Evolutionary conservation across 2,113 vertebrate species (phyloP).

Genomic region (Mohoua ochrocephala): DNA sequence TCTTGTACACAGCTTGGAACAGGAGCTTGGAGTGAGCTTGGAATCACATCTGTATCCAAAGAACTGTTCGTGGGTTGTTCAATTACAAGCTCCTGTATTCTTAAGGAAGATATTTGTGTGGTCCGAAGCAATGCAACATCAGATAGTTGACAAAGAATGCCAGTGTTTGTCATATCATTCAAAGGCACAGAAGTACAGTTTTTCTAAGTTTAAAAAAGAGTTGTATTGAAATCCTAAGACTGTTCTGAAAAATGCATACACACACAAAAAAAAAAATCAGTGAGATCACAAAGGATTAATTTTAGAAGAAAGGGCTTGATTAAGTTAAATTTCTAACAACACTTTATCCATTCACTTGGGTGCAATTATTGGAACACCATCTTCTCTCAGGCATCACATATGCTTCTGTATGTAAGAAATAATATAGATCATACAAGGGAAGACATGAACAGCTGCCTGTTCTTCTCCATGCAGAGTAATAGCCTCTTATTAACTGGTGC

Average conservation of each 20-base stretch:
- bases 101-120: background rate
- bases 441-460: background rate
- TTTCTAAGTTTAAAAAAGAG: background rate
- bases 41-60: background rate
- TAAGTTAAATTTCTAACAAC: background rate
- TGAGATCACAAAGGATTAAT: background rate
- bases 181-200: background rate
- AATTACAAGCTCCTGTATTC: background rate
- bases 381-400: background rate
- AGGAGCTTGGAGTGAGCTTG: background rate
- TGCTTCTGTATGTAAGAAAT: background rate
- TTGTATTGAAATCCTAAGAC: background rate
- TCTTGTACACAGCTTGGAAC: background rate
- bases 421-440: background rate
- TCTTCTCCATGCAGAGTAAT: background rate
- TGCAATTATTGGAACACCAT: background rate
- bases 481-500: background rate
- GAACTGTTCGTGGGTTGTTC: background rate
- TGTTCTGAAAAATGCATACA: background rate
- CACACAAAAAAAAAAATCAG: background rate
- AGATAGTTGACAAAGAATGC: background rate
- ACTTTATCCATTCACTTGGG: background rate
- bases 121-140: background rate
- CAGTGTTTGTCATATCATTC: background rate
- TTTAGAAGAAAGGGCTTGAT: background rate